Evolutionary conservation across 2,113 vertebrate genomes (phyloP), one percentile per base, ranked within the genome.

Genomic region (Calyptommatus sinebrachiatus): DNA sequence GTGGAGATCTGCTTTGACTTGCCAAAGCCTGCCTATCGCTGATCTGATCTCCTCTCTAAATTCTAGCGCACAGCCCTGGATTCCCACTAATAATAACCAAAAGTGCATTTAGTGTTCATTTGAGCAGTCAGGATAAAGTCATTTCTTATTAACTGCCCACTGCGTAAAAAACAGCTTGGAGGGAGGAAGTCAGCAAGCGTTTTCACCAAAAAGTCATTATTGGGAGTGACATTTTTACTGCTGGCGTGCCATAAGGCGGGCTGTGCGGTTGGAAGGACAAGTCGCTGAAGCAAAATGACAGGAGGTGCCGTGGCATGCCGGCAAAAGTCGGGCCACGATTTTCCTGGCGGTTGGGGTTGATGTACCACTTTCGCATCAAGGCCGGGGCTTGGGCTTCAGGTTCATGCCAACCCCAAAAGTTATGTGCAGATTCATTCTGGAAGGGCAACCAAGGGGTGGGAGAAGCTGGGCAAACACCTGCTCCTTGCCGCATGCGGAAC

Each of bases 71-170:
- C 80, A 85, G 90, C 74, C 88, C 88, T 94, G 89, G 82, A 91
- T 93, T 90, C 87, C 86, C 83, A 88, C 92, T 88, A 95, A 91
- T 94, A 95, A 95, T 93, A 96, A 95, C 94, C 94, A 92, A 93
- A 94, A 95, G 95, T 95, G 94, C 95, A 96, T 95, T 95, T 95
- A 97, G 96, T 96, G 96, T 96, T 97, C 96, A 97, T 97, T 96
- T 97, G 97, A 99, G 97, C 98, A 99, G 97, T 97, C 96, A 95
- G 96, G 96, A 96, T 97, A 96, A 97, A 96, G 97, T 97, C 97
- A 97, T 96, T 97, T 96, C 97, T 96, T 95, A 97, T 98, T 97
- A 98, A 96, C 96, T 97, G 95, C 97, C 97, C 92, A 97, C 97
- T 97, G 97, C 95, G 97, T 96, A 95, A 96, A 97, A 96, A 96